A percentile compares a stretch with the other conserved stretches of the same genome.
These are phyloP conservation scores for Stenoptilia bipunctidactyla DNA, from an alignment of 2,888 invertebrate genomes.

Conservation along the genomic window DNA sequence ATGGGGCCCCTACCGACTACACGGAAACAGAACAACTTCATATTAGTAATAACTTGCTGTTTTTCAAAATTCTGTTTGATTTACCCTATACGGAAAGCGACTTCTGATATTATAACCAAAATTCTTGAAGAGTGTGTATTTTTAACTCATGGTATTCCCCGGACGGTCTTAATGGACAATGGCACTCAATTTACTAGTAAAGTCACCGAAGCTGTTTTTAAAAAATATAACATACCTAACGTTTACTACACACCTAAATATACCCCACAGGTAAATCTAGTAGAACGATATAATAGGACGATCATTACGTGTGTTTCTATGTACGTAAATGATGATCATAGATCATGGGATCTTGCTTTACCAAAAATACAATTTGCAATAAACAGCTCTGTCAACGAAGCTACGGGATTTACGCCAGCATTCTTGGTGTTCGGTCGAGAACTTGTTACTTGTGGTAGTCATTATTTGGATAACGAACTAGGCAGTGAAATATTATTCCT, in stretches of 20 bases:
- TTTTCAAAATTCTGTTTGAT: constrained; percentile 7
- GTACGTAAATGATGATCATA: constrained; percentile 3
- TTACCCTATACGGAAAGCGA: constrained; percentile 16
- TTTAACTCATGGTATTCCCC: constrained; percentile 20
- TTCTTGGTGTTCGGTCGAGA: no score
- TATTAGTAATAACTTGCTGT: constrained; percentile 17
- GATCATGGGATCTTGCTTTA: constrained; percentile 1
- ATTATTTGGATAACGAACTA: no score
- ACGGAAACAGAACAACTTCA: constrained; percentile 11
- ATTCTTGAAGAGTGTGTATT: constrained; percentile 18
- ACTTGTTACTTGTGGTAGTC: no score
- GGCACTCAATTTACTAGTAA: constrained; percentile 18
- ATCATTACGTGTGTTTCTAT: neutral
- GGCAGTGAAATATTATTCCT: no score
- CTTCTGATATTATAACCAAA: constrained; percentile 9
- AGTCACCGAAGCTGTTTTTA: constrained; percentile 5
- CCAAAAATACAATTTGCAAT: constrained; percentile 9
- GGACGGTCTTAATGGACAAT: constrained; percentile 19
- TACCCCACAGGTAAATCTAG: no score
- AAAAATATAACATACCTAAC: constrained; percentile 18
- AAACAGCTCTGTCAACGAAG: no score
- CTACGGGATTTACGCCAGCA: no score
- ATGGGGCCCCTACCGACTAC: constrained; percentile 17
- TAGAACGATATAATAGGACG: no score
- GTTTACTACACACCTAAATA: constrained; percentile 12